Conservation (phyloP, 2,888 invertebrate genomes). For the Perdita meconis region DNA sequence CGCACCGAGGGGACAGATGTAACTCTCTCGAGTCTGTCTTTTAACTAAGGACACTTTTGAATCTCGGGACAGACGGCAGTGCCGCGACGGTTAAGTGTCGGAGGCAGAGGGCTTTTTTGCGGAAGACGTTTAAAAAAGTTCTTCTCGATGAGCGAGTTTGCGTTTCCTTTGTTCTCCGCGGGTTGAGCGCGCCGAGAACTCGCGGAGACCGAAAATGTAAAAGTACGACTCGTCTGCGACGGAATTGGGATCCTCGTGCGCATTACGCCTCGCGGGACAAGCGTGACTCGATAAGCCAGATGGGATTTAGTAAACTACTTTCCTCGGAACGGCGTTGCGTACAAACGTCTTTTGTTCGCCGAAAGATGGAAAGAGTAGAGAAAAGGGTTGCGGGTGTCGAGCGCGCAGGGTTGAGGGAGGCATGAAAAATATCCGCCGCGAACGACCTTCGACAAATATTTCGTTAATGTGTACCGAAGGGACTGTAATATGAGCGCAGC, state of each 20-base stretch:
- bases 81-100: background rate
- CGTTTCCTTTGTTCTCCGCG: background rate
- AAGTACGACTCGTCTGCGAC: conserved; percentile 10
- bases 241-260: conserved; percentile 14
- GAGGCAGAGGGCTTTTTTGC: background rate
- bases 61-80: background rate
- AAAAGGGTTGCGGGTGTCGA: conserved; percentile 14
- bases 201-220: background rate
- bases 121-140: background rate
- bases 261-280: conserved; percentile 25
- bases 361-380: conserved; percentile 18
- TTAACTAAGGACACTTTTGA: no score
- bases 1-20: no score
- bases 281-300: conserved; percentile 72
- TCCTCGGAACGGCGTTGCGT: conserved; percentile 38
- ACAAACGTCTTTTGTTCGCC: conserved; percentile 26
- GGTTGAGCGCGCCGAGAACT: background rate
- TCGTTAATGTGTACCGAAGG: conserved; percentile 21
- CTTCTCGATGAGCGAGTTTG: conserved; percentile 1
- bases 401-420: conserved; percentile 1
- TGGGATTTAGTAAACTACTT: conserved; percentile 75
- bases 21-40: no score
- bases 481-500: conserved; percentile 21
- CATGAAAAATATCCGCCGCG: conserved; percentile 20
- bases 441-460: conserved; percentile 23